Conservation (phyloP, 2,888 invertebrate genomes). For the Mantis religiosa region DNA sequence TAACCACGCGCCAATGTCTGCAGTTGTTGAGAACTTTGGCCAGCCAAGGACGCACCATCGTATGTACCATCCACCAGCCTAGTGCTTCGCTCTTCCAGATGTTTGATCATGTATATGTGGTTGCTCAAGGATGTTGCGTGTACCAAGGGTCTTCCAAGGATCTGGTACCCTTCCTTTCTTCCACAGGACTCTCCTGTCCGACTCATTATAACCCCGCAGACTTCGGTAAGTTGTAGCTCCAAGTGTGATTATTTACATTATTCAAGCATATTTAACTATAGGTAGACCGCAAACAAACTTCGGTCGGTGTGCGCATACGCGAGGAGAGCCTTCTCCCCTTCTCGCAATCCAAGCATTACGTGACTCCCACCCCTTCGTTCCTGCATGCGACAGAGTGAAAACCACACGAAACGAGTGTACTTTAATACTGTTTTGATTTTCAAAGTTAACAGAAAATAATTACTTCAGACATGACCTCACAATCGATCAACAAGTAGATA, state of each 20-base stretch:
- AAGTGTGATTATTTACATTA: no score
- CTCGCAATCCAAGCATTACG: no score
- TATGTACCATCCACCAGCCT: conserved; percentile 67
- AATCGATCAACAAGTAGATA: no score
- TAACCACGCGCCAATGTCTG: conserved; percentile 59
- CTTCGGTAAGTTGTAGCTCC: conserved; percentile 53
- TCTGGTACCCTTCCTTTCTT: conserved; percentile 56
- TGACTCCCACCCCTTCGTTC: no score
- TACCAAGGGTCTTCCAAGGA: conserved; percentile 61
- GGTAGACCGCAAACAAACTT: no score
- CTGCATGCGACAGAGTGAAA: no score
- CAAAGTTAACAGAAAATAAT: no score
- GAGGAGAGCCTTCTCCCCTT: no score
- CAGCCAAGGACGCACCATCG: conserved; percentile 61
- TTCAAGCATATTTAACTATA: background rate
- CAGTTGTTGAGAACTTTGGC: conserved; percentile 56
- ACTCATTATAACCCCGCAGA: conserved; percentile 66
- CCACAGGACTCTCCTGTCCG: conserved; percentile 57
- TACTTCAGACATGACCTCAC: no score
- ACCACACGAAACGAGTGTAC: no score
- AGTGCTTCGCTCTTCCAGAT: conserved; percentile 60
- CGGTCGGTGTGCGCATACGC: no score
- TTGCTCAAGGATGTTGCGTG: conserved; percentile 61
- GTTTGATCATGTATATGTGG: conserved; percentile 62
- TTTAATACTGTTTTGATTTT: no score